Percentiles rank a stretch among this genome's conserved stretches.
phyloP scores from a whole-genome alignment of 2,888 invertebrate genomes.

The Drosophila maculinotata region DNA sequence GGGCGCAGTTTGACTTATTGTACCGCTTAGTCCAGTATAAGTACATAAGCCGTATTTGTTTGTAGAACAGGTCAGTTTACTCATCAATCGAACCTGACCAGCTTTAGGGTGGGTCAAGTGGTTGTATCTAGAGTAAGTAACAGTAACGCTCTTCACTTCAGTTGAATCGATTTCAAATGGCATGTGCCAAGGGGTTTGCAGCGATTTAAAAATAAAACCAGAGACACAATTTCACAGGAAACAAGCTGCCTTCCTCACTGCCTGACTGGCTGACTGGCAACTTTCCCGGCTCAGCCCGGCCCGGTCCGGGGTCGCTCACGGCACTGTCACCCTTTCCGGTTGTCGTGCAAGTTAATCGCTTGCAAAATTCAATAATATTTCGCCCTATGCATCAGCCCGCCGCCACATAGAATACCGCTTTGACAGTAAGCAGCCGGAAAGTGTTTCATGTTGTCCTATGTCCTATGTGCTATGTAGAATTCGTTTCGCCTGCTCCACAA shows the following conservation, averaged over 20 bases:
- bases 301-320: neutral
- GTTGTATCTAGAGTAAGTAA: neutral
- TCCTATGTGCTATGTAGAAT: slow-evolving; percentile 25
- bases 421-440: slow-evolving; percentile 73
- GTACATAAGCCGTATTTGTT: slow-evolving; percentile 11
- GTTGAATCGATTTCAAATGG: slow-evolving; percentile 44
- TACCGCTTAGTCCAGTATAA: slow-evolving; percentile 3
- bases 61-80: slow-evolving; percentile 43
- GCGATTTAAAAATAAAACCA: slow-evolving; percentile 53
- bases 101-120: slow-evolving; percentile 4
- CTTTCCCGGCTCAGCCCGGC: slow-evolving; percentile 1
- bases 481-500: slow-evolving; percentile 33
- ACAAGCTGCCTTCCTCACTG: slow-evolving; percentile 21
- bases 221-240: slow-evolving; percentile 32
- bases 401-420: slow-evolving; percentile 22
- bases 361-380: slow-evolving; percentile 82
- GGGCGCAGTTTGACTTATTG: slow-evolving; percentile 28
- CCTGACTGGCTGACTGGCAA: slow-evolving; percentile 32
- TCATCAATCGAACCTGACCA: slow-evolving; percentile 8
- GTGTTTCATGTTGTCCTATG: slow-evolving; percentile 75
- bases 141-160: slow-evolving; percentile 2
- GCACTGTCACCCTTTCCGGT: slow-evolving; percentile 23
- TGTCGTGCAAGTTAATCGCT: slow-evolving; percentile 77
- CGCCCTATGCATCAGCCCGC: slow-evolving; percentile 31
- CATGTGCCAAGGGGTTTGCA: slow-evolving; percentile 22